Conservation (phyloP, 2,113 vertebrate genomes). For the Paramisgurnus dabryanus region DNA sequence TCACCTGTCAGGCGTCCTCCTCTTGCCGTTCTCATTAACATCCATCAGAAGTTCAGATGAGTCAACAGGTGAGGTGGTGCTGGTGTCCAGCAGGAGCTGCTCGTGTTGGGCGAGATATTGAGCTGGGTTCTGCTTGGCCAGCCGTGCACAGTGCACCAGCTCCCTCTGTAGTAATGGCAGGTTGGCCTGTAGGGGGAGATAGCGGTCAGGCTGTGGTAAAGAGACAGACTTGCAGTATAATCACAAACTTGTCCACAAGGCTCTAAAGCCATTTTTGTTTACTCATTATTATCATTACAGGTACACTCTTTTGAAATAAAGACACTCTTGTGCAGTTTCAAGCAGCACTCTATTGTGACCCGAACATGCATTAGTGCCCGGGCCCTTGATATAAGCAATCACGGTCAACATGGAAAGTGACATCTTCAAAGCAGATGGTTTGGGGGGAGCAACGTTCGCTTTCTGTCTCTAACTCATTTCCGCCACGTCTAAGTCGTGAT, state of each 20-base stretch:
- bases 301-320: slow-evolving; percentile 51
- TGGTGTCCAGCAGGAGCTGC: slow-evolving; percentile 92
- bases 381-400: slow-evolving; percentile 45
- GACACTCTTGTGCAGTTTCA: slow-evolving; percentile 35
- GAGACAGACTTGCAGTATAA: slow-evolving; percentile 25
- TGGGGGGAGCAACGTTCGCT: slow-evolving; percentile 58
- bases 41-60: slow-evolving; percentile 93
- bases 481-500: slow-evolving; percentile 38
- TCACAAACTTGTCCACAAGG: background rate
- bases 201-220: background rate
- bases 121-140: slow-evolving; percentile 95
- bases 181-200: slow-evolving; percentile 80
- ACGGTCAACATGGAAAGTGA: slow-evolving; percentile 48
- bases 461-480: slow-evolving; percentile 49
- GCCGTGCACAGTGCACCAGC: slow-evolving; percentile 92
- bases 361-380: slow-evolving; percentile 61
- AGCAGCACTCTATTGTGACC: slow-evolving; percentile 45
- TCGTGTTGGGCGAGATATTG: slow-evolving; percentile 98
- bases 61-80: slow-evolving; percentile 84
- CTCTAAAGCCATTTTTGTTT: slow-evolving; percentile 49
- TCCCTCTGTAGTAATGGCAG: slow-evolving; percentile 94
- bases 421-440: slow-evolving; percentile 52
- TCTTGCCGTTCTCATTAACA: slow-evolving; percentile 91
- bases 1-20: slow-evolving; percentile 94
- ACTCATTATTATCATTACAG: slow-evolving; percentile 50